Evolutionary conservation across 2,113 vertebrate species (phyloP).

Genomic region (Acrocephalus kingi): DNA sequence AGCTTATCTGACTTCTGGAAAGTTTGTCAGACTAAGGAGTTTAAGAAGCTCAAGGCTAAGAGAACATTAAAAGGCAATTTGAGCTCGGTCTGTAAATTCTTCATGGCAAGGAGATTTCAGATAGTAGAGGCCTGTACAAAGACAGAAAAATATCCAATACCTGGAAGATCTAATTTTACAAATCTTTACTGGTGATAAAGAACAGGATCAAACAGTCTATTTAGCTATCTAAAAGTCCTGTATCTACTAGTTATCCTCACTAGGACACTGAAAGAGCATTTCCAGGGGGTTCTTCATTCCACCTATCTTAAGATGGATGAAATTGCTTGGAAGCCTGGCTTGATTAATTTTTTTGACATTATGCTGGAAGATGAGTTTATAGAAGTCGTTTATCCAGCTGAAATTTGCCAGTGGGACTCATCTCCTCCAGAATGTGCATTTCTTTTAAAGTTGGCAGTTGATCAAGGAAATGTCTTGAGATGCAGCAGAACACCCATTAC

Average conservation of each 20-base stretch:
- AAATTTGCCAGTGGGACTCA: neutral
- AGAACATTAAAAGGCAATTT: neutral
- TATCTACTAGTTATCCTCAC: neutral
- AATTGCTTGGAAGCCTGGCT: neutral
- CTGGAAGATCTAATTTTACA: neutral
- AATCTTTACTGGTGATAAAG: neutral
- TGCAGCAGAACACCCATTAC: neutral
- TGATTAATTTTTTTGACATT: neutral
- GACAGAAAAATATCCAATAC: neutral
- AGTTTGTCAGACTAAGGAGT: neutral
- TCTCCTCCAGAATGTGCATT: neutral
- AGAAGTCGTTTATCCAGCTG: neutral
- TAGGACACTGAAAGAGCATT: neutral
- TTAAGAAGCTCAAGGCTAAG: slow-evolving; percentile 6
- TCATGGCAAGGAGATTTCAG: neutral
- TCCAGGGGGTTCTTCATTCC: neutral
- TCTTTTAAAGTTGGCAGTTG: neutral
- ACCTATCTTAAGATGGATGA: neutral
- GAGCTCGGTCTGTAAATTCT: neutral
- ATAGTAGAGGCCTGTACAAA: neutral
- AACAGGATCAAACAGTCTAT: neutral
- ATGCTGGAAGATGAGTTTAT: neutral
- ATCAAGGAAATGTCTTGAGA: neutral
- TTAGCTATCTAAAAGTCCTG: neutral
- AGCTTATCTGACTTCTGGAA: neutral